These are phyloP conservation scores for Neodiprion virginianus DNA, from an alignment of 1,140 invertebrate species.

Conservation along the genomic window DNA sequence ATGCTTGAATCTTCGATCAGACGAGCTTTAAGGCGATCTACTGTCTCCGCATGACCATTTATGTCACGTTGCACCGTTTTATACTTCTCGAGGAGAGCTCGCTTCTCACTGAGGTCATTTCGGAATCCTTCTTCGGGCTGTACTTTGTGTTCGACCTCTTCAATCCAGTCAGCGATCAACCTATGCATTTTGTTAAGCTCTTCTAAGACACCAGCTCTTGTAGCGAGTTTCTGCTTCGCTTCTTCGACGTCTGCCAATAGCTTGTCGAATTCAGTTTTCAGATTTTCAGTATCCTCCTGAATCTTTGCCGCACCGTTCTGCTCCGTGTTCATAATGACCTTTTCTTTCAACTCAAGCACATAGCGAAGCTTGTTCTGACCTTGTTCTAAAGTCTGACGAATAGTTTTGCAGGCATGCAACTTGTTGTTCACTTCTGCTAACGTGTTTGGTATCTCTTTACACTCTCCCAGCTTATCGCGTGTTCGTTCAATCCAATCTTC, in stretches of 20 bases:
- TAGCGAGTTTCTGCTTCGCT: conserved; percentile 74
- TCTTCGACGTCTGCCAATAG: conserved; percentile 82
- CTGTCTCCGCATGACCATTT: conserved; percentile 74
- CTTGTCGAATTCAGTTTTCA: conserved; percentile 89
- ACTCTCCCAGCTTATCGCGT: conserved; percentile 81
- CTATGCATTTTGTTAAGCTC: conserved; percentile 84
- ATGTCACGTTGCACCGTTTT: conserved; percentile 80
- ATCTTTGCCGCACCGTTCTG: conserved; percentile 84
- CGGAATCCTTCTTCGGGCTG: conserved; percentile 73
- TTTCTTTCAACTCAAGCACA: conserved; percentile 88
- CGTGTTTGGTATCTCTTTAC: conserved; percentile 77
- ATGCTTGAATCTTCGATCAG: conserved; percentile 71
- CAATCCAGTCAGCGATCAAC: conserved; percentile 81
- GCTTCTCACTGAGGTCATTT: conserved; percentile 90
- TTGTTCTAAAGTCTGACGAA: conserved; percentile 86
- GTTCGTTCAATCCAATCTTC: conserved; percentile 90
- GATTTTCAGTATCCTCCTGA: conserved; percentile 86
- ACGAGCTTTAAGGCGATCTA: conserved; percentile 75
- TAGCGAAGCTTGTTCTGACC: conserved; percentile 91
- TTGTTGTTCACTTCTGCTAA: conserved; percentile 84
- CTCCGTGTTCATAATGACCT: conserved; percentile 91
- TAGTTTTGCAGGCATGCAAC: conserved; percentile 81
- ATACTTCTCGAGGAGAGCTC: conserved; percentile 84
- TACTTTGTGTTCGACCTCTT: conserved; percentile 85
- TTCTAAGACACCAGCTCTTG: conserved; percentile 77